A percentile compares a stretch with the other conserved stretches of the same genome.
Conservation (phyloP, 2,888 invertebrate genomes). For the Lamellibrachia satsuma region DNA sequence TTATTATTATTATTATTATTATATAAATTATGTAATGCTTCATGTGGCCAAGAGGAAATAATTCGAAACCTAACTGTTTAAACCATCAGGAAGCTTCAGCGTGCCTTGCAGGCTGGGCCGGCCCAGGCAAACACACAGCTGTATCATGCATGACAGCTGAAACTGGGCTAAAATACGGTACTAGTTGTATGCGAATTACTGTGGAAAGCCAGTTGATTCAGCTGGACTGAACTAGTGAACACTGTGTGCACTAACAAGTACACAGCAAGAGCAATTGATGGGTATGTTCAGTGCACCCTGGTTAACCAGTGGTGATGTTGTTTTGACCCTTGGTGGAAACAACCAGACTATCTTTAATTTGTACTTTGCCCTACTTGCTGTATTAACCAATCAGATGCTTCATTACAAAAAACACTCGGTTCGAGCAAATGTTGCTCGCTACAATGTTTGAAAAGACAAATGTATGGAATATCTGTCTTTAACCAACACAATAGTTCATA, state of each 20-base stretch:
- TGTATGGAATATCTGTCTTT: too few species aligned
- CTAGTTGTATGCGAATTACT: not conserved
- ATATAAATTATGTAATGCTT: not conserved
- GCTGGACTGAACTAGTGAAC: not conserved
- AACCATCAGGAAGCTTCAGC: not conserved
- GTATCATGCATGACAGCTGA: not conserved
- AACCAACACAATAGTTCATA: too few species aligned
- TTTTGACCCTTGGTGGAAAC: too few species aligned
- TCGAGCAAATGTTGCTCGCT: too few species aligned
- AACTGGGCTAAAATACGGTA: not conserved
- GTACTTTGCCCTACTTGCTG: too few species aligned
- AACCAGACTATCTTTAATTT: too few species aligned
- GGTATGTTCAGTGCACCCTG: not conserved
- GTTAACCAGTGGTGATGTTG: too few species aligned
- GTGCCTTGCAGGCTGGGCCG: not conserved
- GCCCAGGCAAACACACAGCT: not conserved
- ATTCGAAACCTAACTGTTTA: not conserved
- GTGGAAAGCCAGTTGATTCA: not conserved
- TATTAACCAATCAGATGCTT: too few species aligned
- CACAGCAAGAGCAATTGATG: not conserved
- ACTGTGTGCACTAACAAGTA: not conserved
- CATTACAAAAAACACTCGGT: too few species aligned
- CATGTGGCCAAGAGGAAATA: not conserved
- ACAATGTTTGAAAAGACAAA: too few species aligned
- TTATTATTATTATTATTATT: not conserved